phyloP scores from a whole-genome alignment of 2,113 vertebrate genomes.

The Antechinus stuartii region DNA sequence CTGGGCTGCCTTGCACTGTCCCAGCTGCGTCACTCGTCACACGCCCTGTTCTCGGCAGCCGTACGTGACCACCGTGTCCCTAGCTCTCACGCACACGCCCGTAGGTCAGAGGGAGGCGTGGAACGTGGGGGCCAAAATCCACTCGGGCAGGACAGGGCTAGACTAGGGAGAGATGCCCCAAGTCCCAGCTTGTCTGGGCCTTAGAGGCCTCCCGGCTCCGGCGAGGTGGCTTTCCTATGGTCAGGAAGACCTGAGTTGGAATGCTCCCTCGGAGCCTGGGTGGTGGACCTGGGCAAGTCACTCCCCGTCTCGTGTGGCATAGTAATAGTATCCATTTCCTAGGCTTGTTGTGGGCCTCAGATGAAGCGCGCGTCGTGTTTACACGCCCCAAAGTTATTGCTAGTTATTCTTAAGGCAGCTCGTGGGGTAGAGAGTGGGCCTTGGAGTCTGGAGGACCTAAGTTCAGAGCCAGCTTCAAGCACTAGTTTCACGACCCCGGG shows the following conservation, averaged over 20 bases:
- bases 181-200: not conserved
- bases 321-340: not conserved
- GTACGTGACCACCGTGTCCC: not conserved
- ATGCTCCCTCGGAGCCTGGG: not conserved
- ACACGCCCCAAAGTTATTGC: no score
- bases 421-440: no score
- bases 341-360: no score
- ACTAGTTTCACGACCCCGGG: not conserved
- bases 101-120: not conserved
- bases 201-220: no score
- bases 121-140: accelerated
- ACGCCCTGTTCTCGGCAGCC: not conserved
- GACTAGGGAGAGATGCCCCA: not conserved
- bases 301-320: not conserved
- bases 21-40: not conserved
- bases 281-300: not conserved
- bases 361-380: no score
- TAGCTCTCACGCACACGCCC: accelerated
- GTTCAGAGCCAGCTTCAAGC: not conserved
- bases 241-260: not conserved
- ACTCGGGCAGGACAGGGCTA: not conserved
- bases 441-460: not conserved
- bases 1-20: not conserved
- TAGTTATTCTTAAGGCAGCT: no score
- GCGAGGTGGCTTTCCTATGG: no score